Evolutionary conservation across 2,888 invertebrate species (phyloP).

Genomic region (Harpalus rufipes): DNA sequence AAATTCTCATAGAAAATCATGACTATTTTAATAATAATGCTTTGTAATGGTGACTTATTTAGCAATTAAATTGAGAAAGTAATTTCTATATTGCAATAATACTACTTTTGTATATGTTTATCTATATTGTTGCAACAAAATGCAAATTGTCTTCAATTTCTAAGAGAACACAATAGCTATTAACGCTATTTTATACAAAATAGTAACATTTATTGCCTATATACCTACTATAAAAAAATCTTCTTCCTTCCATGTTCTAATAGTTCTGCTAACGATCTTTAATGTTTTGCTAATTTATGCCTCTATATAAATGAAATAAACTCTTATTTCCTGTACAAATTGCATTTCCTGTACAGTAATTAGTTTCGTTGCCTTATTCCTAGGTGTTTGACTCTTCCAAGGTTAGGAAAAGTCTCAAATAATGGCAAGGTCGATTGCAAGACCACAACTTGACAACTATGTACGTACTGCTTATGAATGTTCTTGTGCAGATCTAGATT

Average conservation of each 20-base stretch:
- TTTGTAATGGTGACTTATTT: no score
- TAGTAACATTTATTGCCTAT: background rate
- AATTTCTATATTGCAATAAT: no score
- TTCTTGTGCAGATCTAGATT: background rate
- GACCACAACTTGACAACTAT: background rate
- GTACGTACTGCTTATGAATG: background rate
- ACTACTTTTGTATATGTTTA: no score
- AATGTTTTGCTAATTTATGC: background rate
- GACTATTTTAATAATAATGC: no score
- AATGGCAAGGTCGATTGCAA: background rate
- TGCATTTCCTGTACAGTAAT: background rate
- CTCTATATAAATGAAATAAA: slow-evolving; percentile 7
- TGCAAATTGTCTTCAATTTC: no score
- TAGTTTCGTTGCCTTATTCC: background rate
- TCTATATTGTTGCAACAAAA: no score
- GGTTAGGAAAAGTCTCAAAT: background rate
- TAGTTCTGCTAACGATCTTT: background rate
- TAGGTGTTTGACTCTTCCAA: background rate
- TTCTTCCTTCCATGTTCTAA: background rate
- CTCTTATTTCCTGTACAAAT: slow-evolving; percentile 2
- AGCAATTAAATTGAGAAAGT: no score
- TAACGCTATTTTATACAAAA: background rate
- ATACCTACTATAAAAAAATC: background rate
- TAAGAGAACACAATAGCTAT: no score
- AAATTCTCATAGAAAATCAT: no score